A percentile compares a stretch with the other conserved stretches of the same genome.
Evolutionary conservation across 1,140 invertebrate genomes (phyloP).

Genomic region (Sogatella furcifera): DNA sequence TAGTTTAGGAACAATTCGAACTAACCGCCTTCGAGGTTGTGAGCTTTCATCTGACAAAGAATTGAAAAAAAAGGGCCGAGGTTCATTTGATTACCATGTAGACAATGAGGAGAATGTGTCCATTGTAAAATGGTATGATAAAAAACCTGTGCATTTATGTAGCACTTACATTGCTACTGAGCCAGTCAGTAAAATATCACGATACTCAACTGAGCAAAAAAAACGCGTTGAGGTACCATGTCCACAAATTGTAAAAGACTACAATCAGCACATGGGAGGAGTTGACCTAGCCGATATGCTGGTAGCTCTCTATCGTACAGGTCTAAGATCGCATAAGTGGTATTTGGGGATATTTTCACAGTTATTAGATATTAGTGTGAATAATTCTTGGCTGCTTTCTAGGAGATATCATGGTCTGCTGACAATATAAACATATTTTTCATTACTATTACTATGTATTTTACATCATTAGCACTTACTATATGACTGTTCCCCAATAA

Average conservation of each 20-base stretch:
- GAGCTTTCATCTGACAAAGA: conserved; percentile 27
- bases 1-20: conserved; percentile 32
- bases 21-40: conserved; percentile 28
- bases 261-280: conserved; percentile 32
- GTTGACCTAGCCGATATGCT: conserved; percentile 35
- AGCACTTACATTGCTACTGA: conserved; percentile 29
- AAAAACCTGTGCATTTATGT: conserved; percentile 25
- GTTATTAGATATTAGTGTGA: conserved; percentile 11
- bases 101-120: conserved; percentile 22
- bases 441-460: no score
- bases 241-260: conserved; percentile 32
- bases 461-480: no score
- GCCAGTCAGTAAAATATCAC: conserved; percentile 25
- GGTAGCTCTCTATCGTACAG: conserved; percentile 29
- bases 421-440: no score
- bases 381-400: conserved; percentile 20
- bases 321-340: no score
- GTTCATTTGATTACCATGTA: conserved; percentile 17
- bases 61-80: conserved; percentile 31
- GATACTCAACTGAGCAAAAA: conserved; percentile 27
- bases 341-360: no score
- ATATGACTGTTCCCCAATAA: no score
- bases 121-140: conserved; percentile 29
- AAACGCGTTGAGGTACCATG: conserved; percentile 28
- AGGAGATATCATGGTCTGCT: no score